Percentiles rank a stretch among this genome's conserved stretches.
Conservation (phyloP, 2,797 vertebrate genomes). For the Amphiprion clarkii region DNA sequence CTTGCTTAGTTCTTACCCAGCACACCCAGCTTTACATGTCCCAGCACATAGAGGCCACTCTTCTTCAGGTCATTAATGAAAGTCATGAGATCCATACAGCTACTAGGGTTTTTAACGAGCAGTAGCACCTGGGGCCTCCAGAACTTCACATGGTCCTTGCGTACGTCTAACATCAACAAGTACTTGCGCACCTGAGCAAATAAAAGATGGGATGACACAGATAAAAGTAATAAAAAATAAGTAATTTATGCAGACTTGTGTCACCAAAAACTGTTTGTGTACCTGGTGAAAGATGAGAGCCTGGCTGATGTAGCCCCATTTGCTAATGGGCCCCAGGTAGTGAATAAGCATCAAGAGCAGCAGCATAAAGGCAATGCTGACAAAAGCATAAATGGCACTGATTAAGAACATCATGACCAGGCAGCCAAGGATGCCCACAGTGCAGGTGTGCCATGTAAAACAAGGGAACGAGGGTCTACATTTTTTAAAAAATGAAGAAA, state of each 20-base stretch:
- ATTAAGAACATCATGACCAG: slow-evolving; percentile 91
- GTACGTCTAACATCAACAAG: slow-evolving; percentile 85
- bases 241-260: not conserved
- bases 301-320: slow-evolving; percentile 90
- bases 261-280: not conserved
- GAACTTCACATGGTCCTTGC: slow-evolving; percentile 89
- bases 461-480: slow-evolving; percentile 85
- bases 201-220: not conserved
- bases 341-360: slow-evolving; percentile 87
- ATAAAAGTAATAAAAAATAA: not conserved
- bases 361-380: slow-evolving; percentile 87
- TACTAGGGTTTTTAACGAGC: slow-evolving; percentile 85
- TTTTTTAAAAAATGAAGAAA: not conserved
- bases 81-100: slow-evolving; percentile 78
- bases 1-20: slow-evolving; percentile 73
- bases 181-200: slow-evolving; percentile 84
- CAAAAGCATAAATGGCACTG: slow-evolving; percentile 86
- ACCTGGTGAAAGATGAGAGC: slow-evolving; percentile 91
- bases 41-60: slow-evolving; percentile 86
- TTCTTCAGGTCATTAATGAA: slow-evolving; percentile 89
- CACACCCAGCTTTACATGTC: slow-evolving; percentile 85
- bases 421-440: slow-evolving; percentile 86
- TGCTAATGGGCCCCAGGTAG: slow-evolving; percentile 86
- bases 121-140: slow-evolving; percentile 88
- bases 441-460: slow-evolving; percentile 89